Conservation (phyloP, 2,888 invertebrate genomes). For the Synanthedon andrenaeformis region DNA sequence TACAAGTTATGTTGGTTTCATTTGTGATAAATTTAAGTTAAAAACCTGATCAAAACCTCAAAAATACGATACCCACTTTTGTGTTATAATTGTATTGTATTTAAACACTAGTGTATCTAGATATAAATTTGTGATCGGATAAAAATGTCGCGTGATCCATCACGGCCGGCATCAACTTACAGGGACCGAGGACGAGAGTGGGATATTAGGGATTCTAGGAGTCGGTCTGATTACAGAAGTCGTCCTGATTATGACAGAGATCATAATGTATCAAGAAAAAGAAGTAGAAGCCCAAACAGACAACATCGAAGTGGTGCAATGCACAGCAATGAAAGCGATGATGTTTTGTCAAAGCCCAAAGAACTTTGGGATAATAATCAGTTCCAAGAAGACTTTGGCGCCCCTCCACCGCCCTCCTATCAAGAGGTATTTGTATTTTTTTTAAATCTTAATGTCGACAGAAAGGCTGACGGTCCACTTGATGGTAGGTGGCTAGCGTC, state of each 20-base stretch:
- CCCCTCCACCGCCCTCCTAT: constrained; percentile 20
- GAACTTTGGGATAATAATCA: constrained; percentile 55
- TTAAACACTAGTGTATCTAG: too few species aligned
- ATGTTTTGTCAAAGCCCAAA: constrained; percentile 54
- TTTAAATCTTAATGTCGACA: too few species aligned
- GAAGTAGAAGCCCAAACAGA: constrained; percentile 35
- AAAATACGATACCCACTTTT: too few species aligned
- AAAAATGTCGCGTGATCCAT: constrained; percentile 34
- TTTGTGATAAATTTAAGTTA: too few species aligned
- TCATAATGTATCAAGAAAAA: constrained; percentile 21
- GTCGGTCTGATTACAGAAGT: not conserved
- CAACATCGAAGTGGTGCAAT: constrained; percentile 45
- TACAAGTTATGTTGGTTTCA: too few species aligned
- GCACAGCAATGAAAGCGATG: constrained; percentile 48
- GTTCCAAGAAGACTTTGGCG: constrained; percentile 33
- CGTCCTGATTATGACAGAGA: constrained; percentile 9
- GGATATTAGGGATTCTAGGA: constrained; percentile 12
- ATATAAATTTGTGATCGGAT: too few species aligned
- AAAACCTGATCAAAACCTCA: too few species aligned
- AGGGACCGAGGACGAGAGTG: constrained; percentile 8
- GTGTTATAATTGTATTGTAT: too few species aligned
- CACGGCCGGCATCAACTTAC: constrained; percentile 20
- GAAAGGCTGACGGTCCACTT: too few species aligned
- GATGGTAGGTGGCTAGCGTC: too few species aligned
- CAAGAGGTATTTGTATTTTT: not conserved